phyloP scores from a whole-genome alignment of 2,888 invertebrate species.

The Cenopis cana region DNA sequence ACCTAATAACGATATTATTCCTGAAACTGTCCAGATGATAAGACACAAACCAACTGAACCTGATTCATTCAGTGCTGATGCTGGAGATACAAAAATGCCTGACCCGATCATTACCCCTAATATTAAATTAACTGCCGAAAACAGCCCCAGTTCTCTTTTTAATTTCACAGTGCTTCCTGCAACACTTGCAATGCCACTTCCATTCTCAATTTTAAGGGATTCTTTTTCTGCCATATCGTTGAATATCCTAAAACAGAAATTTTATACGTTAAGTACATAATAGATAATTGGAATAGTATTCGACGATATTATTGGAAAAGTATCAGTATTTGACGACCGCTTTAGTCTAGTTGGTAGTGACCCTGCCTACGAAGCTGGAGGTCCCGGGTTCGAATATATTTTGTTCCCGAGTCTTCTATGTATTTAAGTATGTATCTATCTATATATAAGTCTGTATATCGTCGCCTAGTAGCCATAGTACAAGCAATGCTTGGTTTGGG shows the following conservation, averaged over 20 bases:
- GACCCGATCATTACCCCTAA: constrained; percentile 96
- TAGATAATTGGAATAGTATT: background rate
- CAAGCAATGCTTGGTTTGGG: too few species aligned
- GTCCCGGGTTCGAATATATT: too few species aligned
- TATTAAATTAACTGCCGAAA: constrained; percentile 93
- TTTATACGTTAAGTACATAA: constrained; percentile 4
- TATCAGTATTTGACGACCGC: too few species aligned
- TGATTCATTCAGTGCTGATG: constrained; percentile 89
- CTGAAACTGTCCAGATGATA: constrained; percentile 91
- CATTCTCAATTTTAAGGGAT: constrained; percentile 55
- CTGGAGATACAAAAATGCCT: constrained; percentile 94
- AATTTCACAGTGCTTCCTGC: constrained; percentile 84
- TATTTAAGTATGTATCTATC: too few species aligned
- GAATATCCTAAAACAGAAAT: constrained; percentile 56
- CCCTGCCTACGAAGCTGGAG: too few species aligned
- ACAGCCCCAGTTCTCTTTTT: constrained; percentile 90
- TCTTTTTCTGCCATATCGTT: constrained; percentile 62
- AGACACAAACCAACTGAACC: constrained; percentile 93
- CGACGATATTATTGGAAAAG: too few species aligned
- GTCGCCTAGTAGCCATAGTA: too few species aligned
- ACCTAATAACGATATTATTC: constrained; percentile 92
- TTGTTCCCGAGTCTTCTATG: too few species aligned
- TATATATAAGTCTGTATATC: too few species aligned
- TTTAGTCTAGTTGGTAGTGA: too few species aligned
- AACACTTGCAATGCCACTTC: constrained; percentile 53